Conservation (phyloP, 2,888 invertebrate species). For the Xanthorhoe designata region DNA sequence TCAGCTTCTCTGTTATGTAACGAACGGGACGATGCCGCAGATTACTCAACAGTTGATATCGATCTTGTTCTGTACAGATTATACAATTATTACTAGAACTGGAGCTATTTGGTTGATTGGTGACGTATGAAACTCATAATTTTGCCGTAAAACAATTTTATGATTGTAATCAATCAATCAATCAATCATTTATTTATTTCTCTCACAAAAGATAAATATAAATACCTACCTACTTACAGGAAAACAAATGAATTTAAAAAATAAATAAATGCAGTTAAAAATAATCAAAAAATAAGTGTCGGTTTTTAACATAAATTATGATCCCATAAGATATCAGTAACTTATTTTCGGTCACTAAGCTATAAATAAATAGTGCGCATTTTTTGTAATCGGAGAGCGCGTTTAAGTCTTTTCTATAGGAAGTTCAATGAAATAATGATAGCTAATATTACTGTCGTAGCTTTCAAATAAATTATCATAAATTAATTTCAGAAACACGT, state of each 20-base stretch:
- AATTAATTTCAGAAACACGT: constrained; percentile 20
- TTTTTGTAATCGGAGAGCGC: constrained; percentile 4
- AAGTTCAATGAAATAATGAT: background rate
- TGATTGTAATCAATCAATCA: background rate
- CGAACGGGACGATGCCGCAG: constrained; percentile 29
- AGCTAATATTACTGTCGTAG: background rate
- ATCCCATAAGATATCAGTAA: too few species aligned
- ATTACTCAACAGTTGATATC: constrained; percentile 20
- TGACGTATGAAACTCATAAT: background rate
- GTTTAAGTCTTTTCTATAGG: constrained; percentile 17
- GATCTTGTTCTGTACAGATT: constrained; percentile 37
- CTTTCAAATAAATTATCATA: constrained; percentile 2
- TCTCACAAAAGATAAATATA: too few species aligned
- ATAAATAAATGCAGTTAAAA: too few species aligned
- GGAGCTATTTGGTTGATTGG: constrained; percentile 18
- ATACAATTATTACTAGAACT: constrained; percentile 24
- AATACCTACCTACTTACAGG: too few species aligned
- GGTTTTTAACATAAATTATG: too few species aligned
- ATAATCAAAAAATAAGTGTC: too few species aligned
- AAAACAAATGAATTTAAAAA: too few species aligned
- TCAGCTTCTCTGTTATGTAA: constrained; percentile 38
- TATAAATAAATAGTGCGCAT: background rate
- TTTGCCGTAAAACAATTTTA: background rate
- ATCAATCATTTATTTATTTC: too few species aligned
- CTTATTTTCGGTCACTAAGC: background rate